These are phyloP conservation scores for Acanthisitta chloris DNA, from an alignment of 2,113 vertebrate genomes.

Conservation along the genomic window DNA sequence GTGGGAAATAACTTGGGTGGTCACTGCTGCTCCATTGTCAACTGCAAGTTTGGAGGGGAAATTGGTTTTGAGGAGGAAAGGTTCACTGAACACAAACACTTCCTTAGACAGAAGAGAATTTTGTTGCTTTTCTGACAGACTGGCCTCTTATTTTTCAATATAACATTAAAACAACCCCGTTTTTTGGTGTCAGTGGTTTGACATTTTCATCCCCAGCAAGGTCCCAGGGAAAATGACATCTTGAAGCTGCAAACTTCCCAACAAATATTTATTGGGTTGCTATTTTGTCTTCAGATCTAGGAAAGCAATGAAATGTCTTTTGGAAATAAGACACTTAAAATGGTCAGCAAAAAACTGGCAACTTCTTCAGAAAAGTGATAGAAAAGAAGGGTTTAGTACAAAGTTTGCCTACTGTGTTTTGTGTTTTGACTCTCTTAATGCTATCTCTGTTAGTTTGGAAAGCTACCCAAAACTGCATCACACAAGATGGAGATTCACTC, in stretches of 20 bases:
- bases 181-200: not conserved
- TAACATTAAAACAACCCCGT: not conserved
- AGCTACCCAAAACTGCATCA: not conserved
- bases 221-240: not conserved
- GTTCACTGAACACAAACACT: not conserved
- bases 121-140: not conserved
- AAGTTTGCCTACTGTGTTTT: not conserved
- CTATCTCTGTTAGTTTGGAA: not conserved
- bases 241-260: not conserved
- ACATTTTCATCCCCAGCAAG: not conserved
- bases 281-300: not conserved
- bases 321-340: not conserved
- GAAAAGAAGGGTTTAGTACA: not conserved
- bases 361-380: not conserved
- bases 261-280: not conserved
- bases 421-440: not conserved
- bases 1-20: not conserved
- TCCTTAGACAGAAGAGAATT: not conserved
- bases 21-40: not conserved
- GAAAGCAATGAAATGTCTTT: not conserved
- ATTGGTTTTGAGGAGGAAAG: not conserved
- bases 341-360: not conserved
- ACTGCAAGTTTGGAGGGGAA: not conserved
- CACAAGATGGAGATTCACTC: not conserved
- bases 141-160: not conserved